Evolutionary conservation across 2,888 invertebrate genomes (phyloP), one percentile per base, ranked within the genome.

Genomic region (Lithosia quadra): DNA sequence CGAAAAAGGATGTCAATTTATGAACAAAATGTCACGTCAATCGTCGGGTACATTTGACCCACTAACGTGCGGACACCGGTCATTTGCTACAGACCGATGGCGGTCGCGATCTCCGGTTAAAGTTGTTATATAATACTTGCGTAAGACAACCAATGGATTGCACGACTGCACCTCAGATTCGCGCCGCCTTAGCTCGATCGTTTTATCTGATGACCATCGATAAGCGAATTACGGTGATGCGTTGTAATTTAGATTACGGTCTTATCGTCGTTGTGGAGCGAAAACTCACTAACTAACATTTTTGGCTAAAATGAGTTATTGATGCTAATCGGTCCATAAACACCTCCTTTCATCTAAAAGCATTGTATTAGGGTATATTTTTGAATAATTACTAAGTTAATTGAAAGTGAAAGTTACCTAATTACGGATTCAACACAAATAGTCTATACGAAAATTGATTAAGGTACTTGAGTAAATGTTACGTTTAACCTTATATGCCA

Each of bases 111-210:
- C 78, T 71, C 76, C 71, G 71, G 73, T 78, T 69, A 28, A 63
- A 75, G 72, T 60, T 63, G 69, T 92, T 92, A 89, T 81, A 85
- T 88, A 92, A 92, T 74, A 75, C 74, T 92, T 92, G 85, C 86
- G 84, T 84, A 90, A 92, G 76, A 65, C 70, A 72, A 77, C 81
- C 81, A 79, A 80, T 81, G 73, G 80, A 78, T 83, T 88, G 83
- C 81, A 82, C 83, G 85, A 89, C 81, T 78, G 73, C 78, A 68
- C 69, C 71, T 71, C 72, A 34, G 62, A 75, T 74, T 77, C 62
- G 69, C 60, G 36, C 60, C 70, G 65, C 69, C 79, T 68, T 67
- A 64, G 63, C 74, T 74, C 63, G 57, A 63, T 43, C 58, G 68
- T 66, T 67, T 71, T 71, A 72, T 69, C 74, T 66, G 63, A 80